phyloP scores from a whole-genome alignment of 2,797 vertebrate species.

The Meriones psammophilus region DNA sequence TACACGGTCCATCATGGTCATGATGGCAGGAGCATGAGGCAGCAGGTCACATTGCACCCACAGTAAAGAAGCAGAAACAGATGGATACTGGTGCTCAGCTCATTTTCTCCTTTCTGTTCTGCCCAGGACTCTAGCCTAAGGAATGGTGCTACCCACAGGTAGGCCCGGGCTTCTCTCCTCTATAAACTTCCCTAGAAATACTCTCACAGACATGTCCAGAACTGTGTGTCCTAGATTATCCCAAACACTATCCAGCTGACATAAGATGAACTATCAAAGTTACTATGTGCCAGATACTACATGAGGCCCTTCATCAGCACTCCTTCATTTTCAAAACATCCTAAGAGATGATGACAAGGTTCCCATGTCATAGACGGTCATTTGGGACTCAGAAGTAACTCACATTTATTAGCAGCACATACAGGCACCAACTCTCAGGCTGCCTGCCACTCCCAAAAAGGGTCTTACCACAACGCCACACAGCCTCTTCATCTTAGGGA shows the following conservation, averaged over 20 bases:
- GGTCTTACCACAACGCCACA: not conserved
- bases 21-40: not conserved
- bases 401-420: not conserved
- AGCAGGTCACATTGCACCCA: not conserved
- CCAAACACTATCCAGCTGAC: not conserved
- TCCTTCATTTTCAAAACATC: conserved; percentile 27
- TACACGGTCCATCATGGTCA: not conserved
- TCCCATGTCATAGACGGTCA: not conserved
- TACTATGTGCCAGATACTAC: not conserved
- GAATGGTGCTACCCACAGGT: not conserved
- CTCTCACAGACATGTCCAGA: not conserved
- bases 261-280: not conserved
- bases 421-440: not conserved
- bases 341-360: not conserved
- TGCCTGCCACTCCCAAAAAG: accelerated
- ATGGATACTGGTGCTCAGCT: not conserved
- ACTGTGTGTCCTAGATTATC: not conserved
- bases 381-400: not conserved
- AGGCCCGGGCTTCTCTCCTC: not conserved
- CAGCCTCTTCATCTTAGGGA: not conserved
- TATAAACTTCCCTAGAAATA: not conserved
- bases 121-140: not conserved
- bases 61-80: not conserved
- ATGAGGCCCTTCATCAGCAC: not conserved
- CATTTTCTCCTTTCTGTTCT: not conserved